A percentile compares a stretch with the other conserved stretches of the same genome.
These are phyloP conservation scores for Rhorus exstirpatorius DNA, from an alignment of 2,888 invertebrate genomes.

Conservation along the genomic window DNA sequence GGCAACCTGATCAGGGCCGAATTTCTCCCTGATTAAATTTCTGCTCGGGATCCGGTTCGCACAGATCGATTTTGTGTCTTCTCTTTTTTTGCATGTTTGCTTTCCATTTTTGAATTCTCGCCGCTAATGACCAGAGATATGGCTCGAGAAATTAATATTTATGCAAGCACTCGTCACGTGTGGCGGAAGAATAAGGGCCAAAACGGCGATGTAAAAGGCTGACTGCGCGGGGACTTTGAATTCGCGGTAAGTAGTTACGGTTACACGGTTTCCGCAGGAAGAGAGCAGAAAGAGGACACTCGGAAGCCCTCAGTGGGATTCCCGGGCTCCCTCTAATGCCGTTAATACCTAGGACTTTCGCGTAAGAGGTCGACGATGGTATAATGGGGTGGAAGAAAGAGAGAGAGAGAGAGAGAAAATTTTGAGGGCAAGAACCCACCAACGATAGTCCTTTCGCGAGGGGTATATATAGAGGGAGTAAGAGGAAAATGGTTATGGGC, in stretches of 20 bases:
- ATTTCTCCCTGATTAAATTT: no score
- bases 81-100: no score
- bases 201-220: constrained; percentile 48
- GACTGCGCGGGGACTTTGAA: constrained; percentile 58
- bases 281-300: neutral
- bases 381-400: constrained; percentile 44
- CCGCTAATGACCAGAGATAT: no score
- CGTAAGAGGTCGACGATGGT: constrained; percentile 71
- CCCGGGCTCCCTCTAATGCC: constrained; percentile 69
- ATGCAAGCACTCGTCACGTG: constrained; percentile 27
- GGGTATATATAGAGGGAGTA: constrained; percentile 39
- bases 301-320: constrained; percentile 62
- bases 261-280: constrained; percentile 61
- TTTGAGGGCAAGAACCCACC: constrained; percentile 36
- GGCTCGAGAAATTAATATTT: constrained; percentile 63
- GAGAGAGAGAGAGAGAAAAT: constrained; percentile 4
- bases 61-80: no score
- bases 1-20: no score
- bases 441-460: constrained; percentile 19
- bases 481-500: constrained; percentile 62
- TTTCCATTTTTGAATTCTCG: no score
- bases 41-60: no score
- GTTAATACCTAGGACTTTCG: constrained; percentile 73
- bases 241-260: constrained; percentile 71
- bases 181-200: constrained; percentile 12